These are phyloP conservation scores for Meteorus sp. DNA, from an alignment of 1,140 invertebrate genomes.

Conservation along the genomic window DNA sequence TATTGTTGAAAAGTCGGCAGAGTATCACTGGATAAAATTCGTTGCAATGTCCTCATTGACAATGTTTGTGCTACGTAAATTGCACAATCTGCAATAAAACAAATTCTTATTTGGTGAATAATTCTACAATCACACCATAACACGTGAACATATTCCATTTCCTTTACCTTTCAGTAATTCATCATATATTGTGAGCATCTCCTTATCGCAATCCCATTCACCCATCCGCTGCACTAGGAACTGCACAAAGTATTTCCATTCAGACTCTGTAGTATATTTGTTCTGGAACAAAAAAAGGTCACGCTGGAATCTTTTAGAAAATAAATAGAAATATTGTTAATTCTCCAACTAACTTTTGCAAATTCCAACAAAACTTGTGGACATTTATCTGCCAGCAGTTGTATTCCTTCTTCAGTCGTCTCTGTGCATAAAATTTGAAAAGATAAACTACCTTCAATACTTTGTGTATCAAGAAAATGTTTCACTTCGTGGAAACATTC, in stretches of 20 bases:
- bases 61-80: conserved; percentile 57
- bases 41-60: conserved; percentile 56
- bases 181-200: conserved; percentile 54
- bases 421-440: conserved; percentile 47
- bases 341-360: conserved; percentile 58
- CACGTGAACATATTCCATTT: not conserved
- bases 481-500: conserved; percentile 55
- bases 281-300: conserved; percentile 46
- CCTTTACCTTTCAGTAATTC: conserved; percentile 60
- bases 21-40: conserved; percentile 56
- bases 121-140: conserved; percentile 16
- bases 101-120: conserved; percentile 9
- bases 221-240: conserved; percentile 55
- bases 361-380: conserved; percentile 63
- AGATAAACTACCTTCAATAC: conserved; percentile 50
- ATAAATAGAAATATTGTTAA: not conserved
- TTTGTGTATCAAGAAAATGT: conserved; percentile 51
- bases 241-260: conserved; percentile 61
- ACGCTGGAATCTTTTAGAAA: conserved; percentile 9
- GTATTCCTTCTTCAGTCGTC: conserved; percentile 42
- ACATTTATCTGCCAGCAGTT: conserved; percentile 58
- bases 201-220: conserved; percentile 44
- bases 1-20: conserved; percentile 55
- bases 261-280: conserved; percentile 57
- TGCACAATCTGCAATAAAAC: conserved; percentile 53